phyloP scores from a whole-genome alignment of 2,797 vertebrate species.

The Coregonus ussuriensis region DNA sequence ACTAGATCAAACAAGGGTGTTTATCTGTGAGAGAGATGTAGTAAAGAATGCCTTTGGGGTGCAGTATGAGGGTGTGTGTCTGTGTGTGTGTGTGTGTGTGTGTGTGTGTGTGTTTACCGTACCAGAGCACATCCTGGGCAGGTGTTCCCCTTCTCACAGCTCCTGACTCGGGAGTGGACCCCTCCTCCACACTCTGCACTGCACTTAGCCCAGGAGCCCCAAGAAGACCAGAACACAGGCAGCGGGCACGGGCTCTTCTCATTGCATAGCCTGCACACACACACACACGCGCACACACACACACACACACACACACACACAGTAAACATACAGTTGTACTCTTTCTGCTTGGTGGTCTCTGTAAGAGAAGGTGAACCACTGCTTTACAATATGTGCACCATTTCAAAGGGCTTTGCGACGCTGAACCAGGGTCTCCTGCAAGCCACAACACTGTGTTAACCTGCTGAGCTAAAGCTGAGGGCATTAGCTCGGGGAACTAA shows the following conservation, averaged over 20 bases:
- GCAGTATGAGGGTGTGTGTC: slow-evolving; percentile 5
- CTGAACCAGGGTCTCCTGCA: not conserved
- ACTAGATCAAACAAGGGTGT: too few species aligned
- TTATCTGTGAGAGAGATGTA: too few species aligned
- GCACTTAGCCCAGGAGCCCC: slow-evolving; percentile 92
- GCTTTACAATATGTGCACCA: not conserved
- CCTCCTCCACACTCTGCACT: slow-evolving; percentile 91
- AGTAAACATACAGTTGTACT: not conserved
- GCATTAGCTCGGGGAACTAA: too few species aligned
- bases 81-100: too few species aligned
- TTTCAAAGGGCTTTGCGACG: not conserved
- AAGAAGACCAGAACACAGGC: slow-evolving; percentile 86
- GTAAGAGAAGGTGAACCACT: not conserved
- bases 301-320: not conserved
- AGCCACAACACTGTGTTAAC: too few species aligned
- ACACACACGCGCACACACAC: slow-evolving; percentile 6
- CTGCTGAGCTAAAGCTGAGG: too few species aligned
- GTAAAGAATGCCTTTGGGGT: not conserved
- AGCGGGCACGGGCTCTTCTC: slow-evolving; percentile 88
- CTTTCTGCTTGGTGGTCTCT: too few species aligned
- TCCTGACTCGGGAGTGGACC: slow-evolving; percentile 87
- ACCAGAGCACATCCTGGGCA: slow-evolving; percentile 89
- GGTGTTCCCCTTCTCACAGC: slow-evolving; percentile 87
- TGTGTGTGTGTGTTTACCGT: slow-evolving; percentile 26
- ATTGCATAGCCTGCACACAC: slow-evolving; percentile 82